Evolutionary conservation across 2,113 vertebrate species (phyloP).

Genomic region (Tragelaphus strepsiceros): DNA sequence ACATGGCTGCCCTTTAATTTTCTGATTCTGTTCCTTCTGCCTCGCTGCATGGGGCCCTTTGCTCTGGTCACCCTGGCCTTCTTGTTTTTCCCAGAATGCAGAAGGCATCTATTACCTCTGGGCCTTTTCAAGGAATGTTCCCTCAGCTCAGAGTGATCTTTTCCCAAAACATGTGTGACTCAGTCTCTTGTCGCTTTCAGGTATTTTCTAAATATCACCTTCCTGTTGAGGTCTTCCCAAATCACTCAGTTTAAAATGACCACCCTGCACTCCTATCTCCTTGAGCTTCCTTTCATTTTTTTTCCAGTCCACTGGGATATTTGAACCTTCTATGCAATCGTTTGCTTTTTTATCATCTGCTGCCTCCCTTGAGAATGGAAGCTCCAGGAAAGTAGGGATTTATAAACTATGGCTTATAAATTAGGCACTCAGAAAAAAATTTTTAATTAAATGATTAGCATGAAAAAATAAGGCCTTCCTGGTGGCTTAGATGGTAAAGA

Average conservation of each 20-base stretch:
- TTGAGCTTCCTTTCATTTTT: background rate
- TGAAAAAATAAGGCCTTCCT: background rate
- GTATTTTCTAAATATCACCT: background rate
- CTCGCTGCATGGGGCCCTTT: background rate
- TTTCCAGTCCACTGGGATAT: background rate
- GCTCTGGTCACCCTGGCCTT: background rate
- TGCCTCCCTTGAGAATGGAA: background rate
- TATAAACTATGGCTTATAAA: background rate
- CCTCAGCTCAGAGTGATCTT: background rate
- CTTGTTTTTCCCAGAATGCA: background rate
- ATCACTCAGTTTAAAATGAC: background rate
- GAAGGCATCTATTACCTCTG: background rate
- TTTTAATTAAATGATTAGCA: no score
- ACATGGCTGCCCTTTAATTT: background rate
- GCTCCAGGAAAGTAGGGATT: background rate
- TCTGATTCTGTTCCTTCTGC: background rate
- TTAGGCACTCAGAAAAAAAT: background rate
- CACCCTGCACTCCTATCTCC: background rate
- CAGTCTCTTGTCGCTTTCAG: background rate
- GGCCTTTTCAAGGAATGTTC: background rate
- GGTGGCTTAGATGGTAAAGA: background rate
- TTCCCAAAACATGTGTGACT: background rate
- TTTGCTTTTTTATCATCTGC: background rate
- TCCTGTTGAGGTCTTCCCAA: background rate
- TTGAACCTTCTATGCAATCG: background rate